Percentiles rank a stretch among this genome's conserved stretches.
Conservation (phyloP, 2,113 vertebrate genomes). For the Mus musculus region GRCm39 chr9:58514501-58515000, state of each 20-base stretch:
- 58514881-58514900: background rate
- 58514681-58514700: background rate
- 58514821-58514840: background rate
- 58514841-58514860: background rate
- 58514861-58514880: background rate
- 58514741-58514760: background rate
- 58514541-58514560: slow-evolving; percentile 45
- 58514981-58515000: background rate
- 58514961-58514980: background rate
- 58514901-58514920: background rate
- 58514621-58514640: slow-evolving; percentile 21
- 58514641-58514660: background rate
- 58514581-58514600: slow-evolving; percentile 44
- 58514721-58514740: background rate
- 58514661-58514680: background rate
- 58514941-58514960: slow-evolving; percentile 11
- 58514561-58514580: background rate
- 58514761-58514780: background rate
- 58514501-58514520: slow-evolving; percentile 40
- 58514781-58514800: background rate
- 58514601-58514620: background rate
- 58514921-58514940: slow-evolving; percentile 18
- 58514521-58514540: slow-evolving; percentile 45
- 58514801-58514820: too few species aligned
- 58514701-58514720: background rate